A percentile compares a stretch with the other conserved stretches of the same genome.
phyloP scores from a whole-genome alignment of 2,113 vertebrate species.

The Anoura caudifer region DNA sequence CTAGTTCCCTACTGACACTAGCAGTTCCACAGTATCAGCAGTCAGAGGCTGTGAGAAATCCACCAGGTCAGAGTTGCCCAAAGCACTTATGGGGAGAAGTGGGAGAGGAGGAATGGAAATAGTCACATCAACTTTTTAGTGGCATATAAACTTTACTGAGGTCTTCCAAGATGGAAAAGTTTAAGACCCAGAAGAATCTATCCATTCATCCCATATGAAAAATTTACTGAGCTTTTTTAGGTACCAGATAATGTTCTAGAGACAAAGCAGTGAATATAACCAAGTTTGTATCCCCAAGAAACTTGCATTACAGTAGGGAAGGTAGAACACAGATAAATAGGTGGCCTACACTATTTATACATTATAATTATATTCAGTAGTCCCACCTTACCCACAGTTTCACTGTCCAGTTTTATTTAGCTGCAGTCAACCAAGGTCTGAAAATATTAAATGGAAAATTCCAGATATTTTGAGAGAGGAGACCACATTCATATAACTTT shows the following conservation, averaged over 20 bases:
- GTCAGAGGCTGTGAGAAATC: not conserved
- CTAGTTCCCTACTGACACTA: not conserved
- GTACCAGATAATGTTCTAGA: not conserved
- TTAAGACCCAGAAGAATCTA: not conserved
- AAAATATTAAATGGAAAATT: not conserved
- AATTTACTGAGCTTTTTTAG: not conserved
- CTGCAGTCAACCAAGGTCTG: not conserved
- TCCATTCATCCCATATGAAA: not conserved
- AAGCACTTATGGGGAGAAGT: not conserved
- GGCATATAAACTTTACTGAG: not conserved
- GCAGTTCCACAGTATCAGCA: not conserved
- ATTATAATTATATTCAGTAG: not conserved
- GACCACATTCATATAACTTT: not conserved
- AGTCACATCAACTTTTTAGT: not conserved
- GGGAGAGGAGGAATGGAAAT: rapidly evolving
- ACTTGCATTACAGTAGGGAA: not conserved
- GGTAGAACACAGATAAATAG: not conserved
- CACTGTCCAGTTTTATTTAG: not conserved
- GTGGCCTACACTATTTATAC: not conserved
- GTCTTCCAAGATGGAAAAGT: not conserved
- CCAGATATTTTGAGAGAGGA: not conserved
- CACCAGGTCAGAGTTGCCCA: not conserved
- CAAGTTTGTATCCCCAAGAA: not conserved
- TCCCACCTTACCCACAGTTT: not conserved
- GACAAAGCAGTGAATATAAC: not conserved